These are phyloP conservation scores for Mellivora capensis DNA, from an alignment of 2,113 vertebrate species.

Conservation along the genomic window DNA sequence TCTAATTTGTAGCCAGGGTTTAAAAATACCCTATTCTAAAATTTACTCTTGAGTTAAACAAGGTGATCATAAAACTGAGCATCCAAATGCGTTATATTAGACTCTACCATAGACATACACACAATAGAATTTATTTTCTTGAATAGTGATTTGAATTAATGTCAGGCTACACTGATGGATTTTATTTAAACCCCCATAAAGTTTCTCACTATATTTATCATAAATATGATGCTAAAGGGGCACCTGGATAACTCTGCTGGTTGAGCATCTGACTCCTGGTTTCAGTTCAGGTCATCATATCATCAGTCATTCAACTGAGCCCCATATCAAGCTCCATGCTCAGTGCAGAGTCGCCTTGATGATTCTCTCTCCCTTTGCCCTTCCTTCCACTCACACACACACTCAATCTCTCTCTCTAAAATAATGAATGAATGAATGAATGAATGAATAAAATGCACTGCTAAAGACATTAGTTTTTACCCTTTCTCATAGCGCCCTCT, in stretches of 20 bases:
- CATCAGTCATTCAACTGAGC: neutral
- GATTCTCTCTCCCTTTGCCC: neutral
- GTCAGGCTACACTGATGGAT: neutral
- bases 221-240: neutral
- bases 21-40: neutral
- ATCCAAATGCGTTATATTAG: neutral
- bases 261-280: neutral
- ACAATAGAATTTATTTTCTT: neutral
- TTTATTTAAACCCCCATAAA: neutral
- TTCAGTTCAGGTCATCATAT: neutral
- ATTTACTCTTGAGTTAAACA: neutral
- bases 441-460: neutral
- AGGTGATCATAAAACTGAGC: neutral
- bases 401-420: neutral
- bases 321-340: neutral
- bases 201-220: neutral
- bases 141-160: neutral
- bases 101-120: neutral
- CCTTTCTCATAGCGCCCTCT: neutral
- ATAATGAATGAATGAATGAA: neutral
- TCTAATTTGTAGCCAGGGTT: neutral
- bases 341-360: neutral
- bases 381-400: neutral
- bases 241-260: neutral
- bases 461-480: neutral